Evolutionary conservation across 2,113 vertebrate species (phyloP), one percentile per base, ranked within the genome.

Genomic region (Polypterus senegalus): DNA sequence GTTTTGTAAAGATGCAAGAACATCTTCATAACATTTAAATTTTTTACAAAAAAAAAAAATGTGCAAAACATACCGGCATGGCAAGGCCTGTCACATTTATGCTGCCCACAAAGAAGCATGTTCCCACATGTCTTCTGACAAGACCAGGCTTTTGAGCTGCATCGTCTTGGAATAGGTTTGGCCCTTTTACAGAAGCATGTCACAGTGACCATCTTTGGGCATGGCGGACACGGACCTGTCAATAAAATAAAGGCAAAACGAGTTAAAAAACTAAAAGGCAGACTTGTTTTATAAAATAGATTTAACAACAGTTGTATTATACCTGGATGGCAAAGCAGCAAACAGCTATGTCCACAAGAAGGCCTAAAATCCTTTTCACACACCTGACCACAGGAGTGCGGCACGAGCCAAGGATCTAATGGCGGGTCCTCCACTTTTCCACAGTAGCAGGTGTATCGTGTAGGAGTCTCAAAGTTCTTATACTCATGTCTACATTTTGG

Each of bases 311-410:
- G 9, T 57, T 45, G 44, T 11, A 6, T 57, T 65, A 76, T 85
- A 99, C 96, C 94, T 52, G 96, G 96, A 77, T 99, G 96, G 76
- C 96, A 99, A 45, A 99, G 89, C 43, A 99, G 88, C 69, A 99
- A 81, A 69, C 96, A 99, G 65, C 81, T 88, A 77, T 99, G 96
- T 59, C 95, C 95, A 82, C 96, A 99, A 59, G 80, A 10, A 51
- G 94, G 95, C 64, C 78, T 92, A 70, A 94, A 88, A 49, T 88
- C 83, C 61, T 77, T 88, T 72, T 94, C 91, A 75, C 96, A 99
- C 61, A 96, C 77, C 63, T 91, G 86, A 59, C 96, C 96, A n/a
- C 96, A 99, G 4, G 96, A 97, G 77, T 99, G 96, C 73, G 94
- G 96, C 47, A 94, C 88, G 58, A 99, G 81, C 96, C 96, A 99